Base-by-base conservation (phyloP, 2,888 invertebrate species). In the Plagiodera versicolora region DNA sequence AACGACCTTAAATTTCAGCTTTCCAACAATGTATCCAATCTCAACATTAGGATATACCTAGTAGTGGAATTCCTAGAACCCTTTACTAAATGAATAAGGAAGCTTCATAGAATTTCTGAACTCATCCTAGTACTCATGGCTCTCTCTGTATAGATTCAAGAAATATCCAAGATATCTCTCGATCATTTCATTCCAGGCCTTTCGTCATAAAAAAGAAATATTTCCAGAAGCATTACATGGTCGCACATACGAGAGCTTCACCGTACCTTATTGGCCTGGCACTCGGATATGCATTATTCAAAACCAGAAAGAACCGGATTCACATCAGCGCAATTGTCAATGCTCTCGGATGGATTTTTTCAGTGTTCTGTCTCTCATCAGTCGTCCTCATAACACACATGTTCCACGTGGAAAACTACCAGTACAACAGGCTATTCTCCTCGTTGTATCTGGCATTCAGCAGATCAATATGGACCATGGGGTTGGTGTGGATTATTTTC, bases 401-500 rank as follows among this genome's bases (percentile, higher is more conserved):
- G 17, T 78, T 79, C 57, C 74, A 77, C 56, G 63, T 71, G 28
- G 65, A 75, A 20, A 63, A 70, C 49, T 79, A 79, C 58, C 67
- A 68, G 0, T 81, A 79, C 65, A 74, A 79, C 60, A 64, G 66
- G 49, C 59, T 73, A 54, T 76, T 75, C 67, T 77, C 79, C 47
- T 74, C 77, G n/a, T 60, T 80, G 39, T 84, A 82, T 67, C 72
- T 81, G 44, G 75, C 81, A 2, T 67, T 81, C 32, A 75, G 78
- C 47, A 72, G 82, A 60, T 79, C 81, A 11, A 75, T 78, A 10
- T 85, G 85, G 85, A 77, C 79, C 1, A 54, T 79, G 2, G 79
- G 80, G 2, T 66, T 84, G 9, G 76, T 75, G 35, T 85, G 85
- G 85, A 77, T 85, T 5, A 79, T 85, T 50, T 81, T 82, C 70